Evolutionary conservation across 92 coral and sea anemone genomes (phyloP).

Genomic region (Galaxea fascicularis): DNA sequence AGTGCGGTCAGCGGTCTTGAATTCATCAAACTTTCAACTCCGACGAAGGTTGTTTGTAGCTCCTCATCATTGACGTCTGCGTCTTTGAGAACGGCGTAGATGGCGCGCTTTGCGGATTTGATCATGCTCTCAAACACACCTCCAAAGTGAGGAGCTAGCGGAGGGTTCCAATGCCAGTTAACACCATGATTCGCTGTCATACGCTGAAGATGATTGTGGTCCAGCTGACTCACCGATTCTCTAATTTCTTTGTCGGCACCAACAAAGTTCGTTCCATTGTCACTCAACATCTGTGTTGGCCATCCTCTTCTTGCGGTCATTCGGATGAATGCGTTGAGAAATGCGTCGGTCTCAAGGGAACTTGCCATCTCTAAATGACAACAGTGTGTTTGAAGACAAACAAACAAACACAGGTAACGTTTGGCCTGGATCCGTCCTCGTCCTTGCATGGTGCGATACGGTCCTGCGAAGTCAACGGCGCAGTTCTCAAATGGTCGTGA

Average conservation of each 20-base stretch:
- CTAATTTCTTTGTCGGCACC: constrained; percentile 67
- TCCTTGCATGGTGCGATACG: constrained; percentile 50
- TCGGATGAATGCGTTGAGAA: constrained; percentile 66
- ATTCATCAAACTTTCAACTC: constrained; percentile 57
- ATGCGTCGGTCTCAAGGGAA: constrained; percentile 64
- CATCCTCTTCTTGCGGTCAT: constrained; percentile 65
- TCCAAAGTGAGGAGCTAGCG: constrained; percentile 69
- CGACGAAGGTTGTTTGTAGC: constrained; percentile 44
- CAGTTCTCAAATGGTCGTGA: constrained; percentile 63
- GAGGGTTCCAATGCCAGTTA: constrained; percentile 69
- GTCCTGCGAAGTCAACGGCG: constrained; percentile 60
- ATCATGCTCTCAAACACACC: constrained; percentile 67
- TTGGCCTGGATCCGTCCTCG: constrained; percentile 63
- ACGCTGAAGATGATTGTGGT: constrained; percentile 40
- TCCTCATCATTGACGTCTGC: constrained; percentile 48
- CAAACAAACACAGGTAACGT: constrained; percentile 65
- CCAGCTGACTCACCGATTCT: constrained; percentile 58
- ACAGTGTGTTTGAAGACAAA: constrained; percentile 67
- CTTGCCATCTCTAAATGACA: constrained; percentile 71
- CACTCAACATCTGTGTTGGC: constrained; percentile 55
- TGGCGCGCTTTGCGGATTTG: constrained; percentile 58
- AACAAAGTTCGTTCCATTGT: constrained; percentile 73
- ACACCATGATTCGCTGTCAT: constrained; percentile 65
- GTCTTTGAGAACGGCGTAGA: constrained; percentile 22
- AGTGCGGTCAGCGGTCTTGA: constrained; percentile 46